These are phyloP conservation scores for Cotesia congregata DNA, from an alignment of 2,888 invertebrate species.

Conservation along the genomic window DNA sequence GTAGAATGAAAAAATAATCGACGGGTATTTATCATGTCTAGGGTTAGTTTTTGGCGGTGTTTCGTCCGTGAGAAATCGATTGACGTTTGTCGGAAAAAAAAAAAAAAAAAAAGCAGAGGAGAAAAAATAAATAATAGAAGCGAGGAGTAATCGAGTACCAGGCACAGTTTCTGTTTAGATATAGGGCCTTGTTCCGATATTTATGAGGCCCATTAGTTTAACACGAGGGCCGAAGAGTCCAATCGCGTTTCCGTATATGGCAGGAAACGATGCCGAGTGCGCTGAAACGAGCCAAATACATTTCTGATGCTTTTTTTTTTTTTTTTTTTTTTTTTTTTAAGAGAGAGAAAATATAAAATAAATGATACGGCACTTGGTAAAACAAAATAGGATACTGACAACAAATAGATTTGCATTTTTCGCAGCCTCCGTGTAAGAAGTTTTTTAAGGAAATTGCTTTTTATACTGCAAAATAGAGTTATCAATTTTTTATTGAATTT, in stretches of 20 bases:
- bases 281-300: slow-evolving; percentile 36
- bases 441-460: too few relatives aligned
- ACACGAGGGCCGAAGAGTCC: slow-evolving; percentile 43
- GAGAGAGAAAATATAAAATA: slow-evolving; percentile 20
- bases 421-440: too few relatives aligned
- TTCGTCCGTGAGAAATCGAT: slow-evolving; percentile 26
- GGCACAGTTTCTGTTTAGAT: slow-evolving; percentile 30
- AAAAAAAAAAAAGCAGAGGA: slow-evolving; percentile 6
- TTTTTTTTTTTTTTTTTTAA: background rate
- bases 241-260: slow-evolving; percentile 47
- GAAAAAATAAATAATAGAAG: slow-evolving; percentile 5
- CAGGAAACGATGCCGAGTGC: slow-evolving; percentile 38
- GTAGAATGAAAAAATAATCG: too few relatives aligned
- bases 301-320: slow-evolving; percentile 10
- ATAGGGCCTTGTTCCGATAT: slow-evolving; percentile 38
- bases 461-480: too few relatives aligned
- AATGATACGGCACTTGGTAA: slow-evolving; percentile 5
- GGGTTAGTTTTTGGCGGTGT: background rate
- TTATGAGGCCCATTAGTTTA: slow-evolving; percentile 50
- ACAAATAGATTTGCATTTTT: slow-evolving; percentile 32
- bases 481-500: too few relatives aligned
- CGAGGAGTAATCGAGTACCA: background rate
- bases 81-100: slow-evolving; percentile 6
- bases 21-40: slow-evolving; percentile 19
- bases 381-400: slow-evolving; percentile 38